phyloP scores from a whole-genome alignment of 1,140 invertebrate genomes.

The Teleogryllus occipitalis region DNA sequence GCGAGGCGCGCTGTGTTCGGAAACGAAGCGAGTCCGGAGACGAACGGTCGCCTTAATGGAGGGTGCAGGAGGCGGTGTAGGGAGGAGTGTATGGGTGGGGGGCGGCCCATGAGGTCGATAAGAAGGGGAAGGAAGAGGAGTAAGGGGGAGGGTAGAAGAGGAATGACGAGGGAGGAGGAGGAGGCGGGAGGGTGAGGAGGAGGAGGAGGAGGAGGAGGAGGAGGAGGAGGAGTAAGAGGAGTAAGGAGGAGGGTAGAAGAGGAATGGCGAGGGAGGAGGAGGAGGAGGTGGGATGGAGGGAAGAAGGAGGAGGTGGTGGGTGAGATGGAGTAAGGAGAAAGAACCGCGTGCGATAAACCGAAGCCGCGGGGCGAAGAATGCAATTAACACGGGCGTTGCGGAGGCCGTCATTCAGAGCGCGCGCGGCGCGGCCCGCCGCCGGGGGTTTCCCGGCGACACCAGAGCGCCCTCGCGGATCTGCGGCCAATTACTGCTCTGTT shows the following conservation, averaged over 20 bases:
- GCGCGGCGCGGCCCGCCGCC: no score
- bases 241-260: background rate
- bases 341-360: background rate
- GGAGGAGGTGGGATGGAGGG: no score
- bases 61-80: background rate
- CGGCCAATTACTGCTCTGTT: background rate
- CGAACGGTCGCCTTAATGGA: background rate
- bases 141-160: background rate
- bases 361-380: background rate
- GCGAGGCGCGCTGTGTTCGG: background rate
- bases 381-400: background rate
- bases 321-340: background rate
- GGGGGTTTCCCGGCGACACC: background rate
- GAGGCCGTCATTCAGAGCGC: background rate
- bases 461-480: background rate
- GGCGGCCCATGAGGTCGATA: no score
- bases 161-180: background rate
- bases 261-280: no score
- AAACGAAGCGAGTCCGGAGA: background rate
- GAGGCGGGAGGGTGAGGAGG: no score
- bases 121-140: background rate
- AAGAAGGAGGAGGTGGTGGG: no score
- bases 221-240: background rate
- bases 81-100: background rate
- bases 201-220: background rate